Evolutionary conservation across 2,113 vertebrate genomes (phyloP), one percentile per base, ranked within the genome.

Genomic region (Planiliza haematocheilus): DNA sequence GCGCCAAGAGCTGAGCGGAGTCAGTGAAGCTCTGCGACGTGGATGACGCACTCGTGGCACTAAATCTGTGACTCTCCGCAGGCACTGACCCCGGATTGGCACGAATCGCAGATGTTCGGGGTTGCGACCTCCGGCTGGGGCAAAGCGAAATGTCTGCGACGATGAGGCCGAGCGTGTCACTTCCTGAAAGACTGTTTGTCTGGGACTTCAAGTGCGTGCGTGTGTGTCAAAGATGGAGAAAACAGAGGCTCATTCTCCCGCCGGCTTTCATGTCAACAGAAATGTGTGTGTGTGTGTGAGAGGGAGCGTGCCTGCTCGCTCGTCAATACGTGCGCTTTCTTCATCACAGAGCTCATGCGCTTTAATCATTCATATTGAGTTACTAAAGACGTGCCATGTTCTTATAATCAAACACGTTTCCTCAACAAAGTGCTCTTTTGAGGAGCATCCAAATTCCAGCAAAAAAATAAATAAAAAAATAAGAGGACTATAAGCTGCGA

Each of bases 341-440:
- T 82, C 80, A 81, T 91, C 77, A 78, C 81, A 89, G 77, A 82
- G 79, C 79, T 30, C 1, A 0, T 0, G 11, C 79, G 76, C 74
- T 89, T 89, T 91, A 77, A 87, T 89, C 82, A 76, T 85, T 89
- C 74, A 79, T 79, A 77, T 79, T 71, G 73, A 81, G 72, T 83
- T 74, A 84, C 82, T 75, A 81, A 89, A 83, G 84, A 89, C 36
- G 30, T 82, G 80, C 78, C 81, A 67, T 70, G 82, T 84, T 91
- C 84, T 85, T 79, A 56, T 79, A 86, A 89, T 86, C 84, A 89
- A 89, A 89, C 77, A 53, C 62, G 48, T 81, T 86, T 81, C 74
- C 84, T 78, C 73, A 70, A 79, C 88, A 87, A 85, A 88, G 78
- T 61, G 65, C 66, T 88, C 73, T 67, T 90, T 87, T 86, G 82